These are phyloP conservation scores for Drosophila watanabei DNA, from an alignment of 1,140 invertebrate species.

Conservation along the genomic window DNA sequence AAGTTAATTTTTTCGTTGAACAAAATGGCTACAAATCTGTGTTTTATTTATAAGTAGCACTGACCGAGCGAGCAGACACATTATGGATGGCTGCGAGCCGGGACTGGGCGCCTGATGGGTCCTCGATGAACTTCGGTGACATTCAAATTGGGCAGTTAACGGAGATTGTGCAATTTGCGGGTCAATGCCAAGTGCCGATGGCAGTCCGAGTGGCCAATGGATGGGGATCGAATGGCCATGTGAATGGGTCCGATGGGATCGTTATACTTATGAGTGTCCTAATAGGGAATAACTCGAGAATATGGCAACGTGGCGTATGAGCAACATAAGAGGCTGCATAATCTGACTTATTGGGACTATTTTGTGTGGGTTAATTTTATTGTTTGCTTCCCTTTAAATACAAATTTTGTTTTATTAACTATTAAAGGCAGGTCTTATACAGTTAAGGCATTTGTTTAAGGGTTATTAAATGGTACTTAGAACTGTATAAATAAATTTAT, in stretches of 20 bases:
- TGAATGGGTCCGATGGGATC: constrained; percentile 42
- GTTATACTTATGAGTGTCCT: constrained; percentile 29
- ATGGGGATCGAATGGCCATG: constrained; percentile 29
- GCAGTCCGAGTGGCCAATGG: constrained; percentile 34
- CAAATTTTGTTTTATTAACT: neutral
- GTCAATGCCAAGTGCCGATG: constrained; percentile 50
- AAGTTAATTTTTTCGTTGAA: constrained; percentile 51
- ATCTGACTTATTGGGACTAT: neutral
- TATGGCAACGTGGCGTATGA: constrained; percentile 29
- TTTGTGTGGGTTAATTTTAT: neutral
- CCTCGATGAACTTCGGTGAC: constrained; percentile 49
- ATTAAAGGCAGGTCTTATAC: neutral
- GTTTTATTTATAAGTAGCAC: constrained; percentile 69
- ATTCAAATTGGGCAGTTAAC: constrained; percentile 67
- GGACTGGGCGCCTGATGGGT: constrained; percentile 29
- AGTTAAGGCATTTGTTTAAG: neutral
- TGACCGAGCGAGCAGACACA: constrained; percentile 46
- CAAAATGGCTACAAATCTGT: constrained; percentile 66
- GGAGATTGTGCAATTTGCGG: constrained; percentile 64
- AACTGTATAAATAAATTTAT: neutral
- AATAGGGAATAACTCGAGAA: constrained; percentile 20
- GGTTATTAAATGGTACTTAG: neutral
- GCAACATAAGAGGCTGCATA: constrained; percentile 5
- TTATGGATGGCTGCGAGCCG: constrained; percentile 40
- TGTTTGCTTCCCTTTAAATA: neutral